Percentiles rank a stretch among this genome's conserved stretches.
phyloP scores from a whole-genome alignment of 2,113 vertebrate genomes.

The Oryzias javanicus region DNA sequence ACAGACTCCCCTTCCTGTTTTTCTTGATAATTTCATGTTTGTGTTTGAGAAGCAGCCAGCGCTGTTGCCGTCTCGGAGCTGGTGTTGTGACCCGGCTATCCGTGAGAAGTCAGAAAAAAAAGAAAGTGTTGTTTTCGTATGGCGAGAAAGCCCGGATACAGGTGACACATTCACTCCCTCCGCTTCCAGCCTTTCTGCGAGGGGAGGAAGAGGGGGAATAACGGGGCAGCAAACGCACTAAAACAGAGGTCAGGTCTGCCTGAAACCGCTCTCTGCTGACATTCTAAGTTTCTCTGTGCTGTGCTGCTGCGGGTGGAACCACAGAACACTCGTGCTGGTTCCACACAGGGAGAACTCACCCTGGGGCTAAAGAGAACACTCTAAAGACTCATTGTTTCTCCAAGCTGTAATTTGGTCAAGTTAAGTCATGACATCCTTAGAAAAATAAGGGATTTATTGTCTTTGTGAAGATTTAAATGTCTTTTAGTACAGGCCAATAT shows the following conservation, averaged over 20 bases:
- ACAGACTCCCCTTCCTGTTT: slow-evolving; percentile 48
- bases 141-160: slow-evolving; percentile 39
- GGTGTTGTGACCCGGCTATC: slow-evolving; percentile 33
- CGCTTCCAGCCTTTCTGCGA: neutral
- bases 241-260: slow-evolving; percentile 51
- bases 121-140: slow-evolving; percentile 26
- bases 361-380: too few species aligned
- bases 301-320: slow-evolving; percentile 46
- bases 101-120: slow-evolving; percentile 35
- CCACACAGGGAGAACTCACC: too few species aligned
- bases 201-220: neutral
- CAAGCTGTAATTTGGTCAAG: too few species aligned
- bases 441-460: too few species aligned
- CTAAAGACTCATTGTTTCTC: too few species aligned
- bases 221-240: slow-evolving; percentile 36
- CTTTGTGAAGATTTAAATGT: too few species aligned
- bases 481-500: too few species aligned
- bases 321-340: slow-evolving; percentile 3
- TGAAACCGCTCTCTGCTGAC: slow-evolving; percentile 52
- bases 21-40: slow-evolving; percentile 33
- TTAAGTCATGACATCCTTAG: too few species aligned
- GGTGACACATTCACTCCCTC: slow-evolving; percentile 30
- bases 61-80: slow-evolving; percentile 8
- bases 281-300: slow-evolving; percentile 32
- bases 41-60: slow-evolving; percentile 10